Evolutionary conservation across 2,797 vertebrate species (phyloP).

Genomic region (Lerista edwardsae): DNA sequence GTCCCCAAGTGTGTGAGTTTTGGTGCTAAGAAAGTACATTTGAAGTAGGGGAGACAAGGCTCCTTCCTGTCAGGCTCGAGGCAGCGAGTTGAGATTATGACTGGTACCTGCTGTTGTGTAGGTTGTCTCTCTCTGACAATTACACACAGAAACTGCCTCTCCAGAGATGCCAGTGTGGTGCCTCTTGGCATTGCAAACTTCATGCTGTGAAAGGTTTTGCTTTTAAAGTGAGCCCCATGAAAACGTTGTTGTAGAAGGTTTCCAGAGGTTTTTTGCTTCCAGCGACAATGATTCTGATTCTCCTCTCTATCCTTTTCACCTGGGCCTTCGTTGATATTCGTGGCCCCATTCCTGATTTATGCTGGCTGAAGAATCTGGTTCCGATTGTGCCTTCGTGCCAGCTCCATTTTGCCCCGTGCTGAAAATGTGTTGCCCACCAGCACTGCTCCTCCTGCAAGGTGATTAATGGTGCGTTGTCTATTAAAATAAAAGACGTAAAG

Average conservation of each 20-base stretch:
- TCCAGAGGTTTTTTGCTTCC: rapidly evolving
- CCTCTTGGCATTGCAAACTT: conserved; percentile 3
- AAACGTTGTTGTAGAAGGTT: conserved; percentile 12
- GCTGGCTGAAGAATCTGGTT: not conserved
- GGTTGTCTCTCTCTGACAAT: not conserved
- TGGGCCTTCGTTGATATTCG: not conserved
- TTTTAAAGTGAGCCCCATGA: not conserved
- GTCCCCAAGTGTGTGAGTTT: no score
- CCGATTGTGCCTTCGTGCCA: not conserved
- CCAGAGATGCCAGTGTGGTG: not conserved
- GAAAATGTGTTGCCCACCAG: not conserved
- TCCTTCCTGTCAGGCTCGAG: not conserved
- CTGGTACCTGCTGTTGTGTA: not conserved
- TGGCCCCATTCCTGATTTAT: not conserved
- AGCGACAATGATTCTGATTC: not conserved
- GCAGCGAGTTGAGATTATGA: not conserved
- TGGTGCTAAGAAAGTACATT: no score
- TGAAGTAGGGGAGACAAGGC: no score
- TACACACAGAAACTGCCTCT: not conserved
- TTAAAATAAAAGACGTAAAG: not conserved
- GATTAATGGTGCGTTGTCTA: not conserved
- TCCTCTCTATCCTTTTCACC: not conserved
- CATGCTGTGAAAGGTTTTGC: not conserved
- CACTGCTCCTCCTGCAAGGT: not conserved
- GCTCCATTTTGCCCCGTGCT: not conserved